Evolutionary conservation across 2,797 vertebrate genomes (phyloP).

Genomic region (Melanotaenia trifasciata): DNA sequence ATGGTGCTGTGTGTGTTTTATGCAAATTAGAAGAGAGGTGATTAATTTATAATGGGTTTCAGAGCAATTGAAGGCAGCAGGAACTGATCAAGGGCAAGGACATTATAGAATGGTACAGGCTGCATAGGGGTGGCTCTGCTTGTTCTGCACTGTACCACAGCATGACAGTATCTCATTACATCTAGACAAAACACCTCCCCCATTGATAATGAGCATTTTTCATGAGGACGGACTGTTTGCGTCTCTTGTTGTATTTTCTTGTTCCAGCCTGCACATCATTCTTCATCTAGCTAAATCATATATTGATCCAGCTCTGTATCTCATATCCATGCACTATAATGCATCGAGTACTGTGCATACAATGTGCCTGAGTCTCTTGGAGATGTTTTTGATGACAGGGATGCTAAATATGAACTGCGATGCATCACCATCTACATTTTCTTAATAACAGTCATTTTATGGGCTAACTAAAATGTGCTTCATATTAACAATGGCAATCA

Average conservation of each 20-base stretch:
- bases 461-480: constrained; percentile 74
- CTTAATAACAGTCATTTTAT: constrained; percentile 73
- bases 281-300: constrained; percentile 75
- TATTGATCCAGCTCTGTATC: constrained; percentile 73
- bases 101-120: constrained; percentile 81
- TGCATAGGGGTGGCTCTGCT: constrained; percentile 81
- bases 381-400: constrained; percentile 55
- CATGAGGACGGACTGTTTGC: constrained; percentile 69
- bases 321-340: constrained; percentile 74
- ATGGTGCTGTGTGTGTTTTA: constrained; percentile 81
- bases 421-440: constrained; percentile 67
- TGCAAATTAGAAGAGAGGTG: constrained; percentile 81
- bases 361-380: constrained; percentile 39
- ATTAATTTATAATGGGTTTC: constrained; percentile 86
- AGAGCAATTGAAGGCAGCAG: constrained; percentile 82
- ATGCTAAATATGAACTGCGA: constrained; percentile 52
- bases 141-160: constrained; percentile 82
- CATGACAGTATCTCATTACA: constrained; percentile 86
- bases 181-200: constrained; percentile 83
- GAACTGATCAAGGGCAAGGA: constrained; percentile 84
- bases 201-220: constrained; percentile 85
- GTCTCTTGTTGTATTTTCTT: constrained; percentile 69
- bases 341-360: constrained; percentile 58
- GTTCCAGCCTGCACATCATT: constrained; percentile 68
- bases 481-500: constrained; percentile 49